Conservation (phyloP, 2,113 vertebrate genomes). For the Austrofundulus limnaeus region DNA sequence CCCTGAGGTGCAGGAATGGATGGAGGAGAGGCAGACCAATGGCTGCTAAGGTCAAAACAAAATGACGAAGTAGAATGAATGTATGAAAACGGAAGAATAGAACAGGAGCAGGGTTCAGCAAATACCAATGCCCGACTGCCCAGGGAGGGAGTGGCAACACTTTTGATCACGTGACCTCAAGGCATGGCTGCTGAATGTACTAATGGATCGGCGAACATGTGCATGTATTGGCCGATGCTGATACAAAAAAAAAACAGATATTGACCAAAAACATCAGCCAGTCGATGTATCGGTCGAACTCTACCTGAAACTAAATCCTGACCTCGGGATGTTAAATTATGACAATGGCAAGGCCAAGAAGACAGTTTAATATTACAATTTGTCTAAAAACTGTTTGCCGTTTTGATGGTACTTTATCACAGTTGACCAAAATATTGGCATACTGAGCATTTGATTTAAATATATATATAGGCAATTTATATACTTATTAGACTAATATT, state of each 20-base stretch:
- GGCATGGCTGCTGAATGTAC: too few relatives aligned
- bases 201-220: too few relatives aligned
- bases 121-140: too few relatives aligned
- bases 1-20: conserved; percentile 30
- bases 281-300: too few relatives aligned
- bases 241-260: too few relatives aligned
- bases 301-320: background rate
- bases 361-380: background rate
- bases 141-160: background rate
- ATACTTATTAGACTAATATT: background rate
- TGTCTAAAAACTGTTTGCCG: background rate
- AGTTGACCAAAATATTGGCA: background rate
- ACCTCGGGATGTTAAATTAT: too few relatives aligned
- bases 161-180: too few relatives aligned
- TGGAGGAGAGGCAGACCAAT: conserved; percentile 21
- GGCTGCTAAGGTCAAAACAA: conserved; percentile 47
- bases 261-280: too few relatives aligned
- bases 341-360: background rate
- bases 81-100: background rate
- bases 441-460: too few relatives aligned
- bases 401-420: background rate
- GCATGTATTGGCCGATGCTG: too few relatives aligned
- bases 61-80: conserved; percentile 3
- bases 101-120: too few relatives aligned
- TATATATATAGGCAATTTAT: too few relatives aligned